phyloP scores from a whole-genome alignment of 2,113 vertebrate species.

The Tachysurus vachellii region DNA sequence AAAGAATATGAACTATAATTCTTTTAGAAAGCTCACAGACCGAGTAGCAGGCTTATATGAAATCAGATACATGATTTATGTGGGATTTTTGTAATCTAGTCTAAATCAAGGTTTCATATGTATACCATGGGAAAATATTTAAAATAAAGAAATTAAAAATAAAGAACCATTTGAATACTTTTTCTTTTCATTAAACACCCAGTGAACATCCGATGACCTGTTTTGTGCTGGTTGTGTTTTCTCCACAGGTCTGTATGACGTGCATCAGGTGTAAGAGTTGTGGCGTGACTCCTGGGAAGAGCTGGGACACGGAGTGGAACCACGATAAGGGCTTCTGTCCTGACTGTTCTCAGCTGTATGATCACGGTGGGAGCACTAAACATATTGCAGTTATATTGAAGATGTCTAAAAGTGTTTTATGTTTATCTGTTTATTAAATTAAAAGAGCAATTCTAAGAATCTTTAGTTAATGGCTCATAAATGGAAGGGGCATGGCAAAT shows the following conservation, averaged over 20 bases:
- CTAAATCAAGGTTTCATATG: background rate
- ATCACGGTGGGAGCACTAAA: constrained; percentile 77
- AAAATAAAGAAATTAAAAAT: no score
- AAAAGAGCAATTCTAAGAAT: background rate
- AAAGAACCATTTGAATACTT: background rate
- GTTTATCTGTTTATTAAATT: background rate
- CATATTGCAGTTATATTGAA: background rate
- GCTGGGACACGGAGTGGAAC: constrained; percentile 86
- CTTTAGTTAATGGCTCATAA: background rate
- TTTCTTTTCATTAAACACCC: background rate
- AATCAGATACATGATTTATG: background rate
- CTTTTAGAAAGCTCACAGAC: background rate
- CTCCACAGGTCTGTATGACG: constrained; percentile 82
- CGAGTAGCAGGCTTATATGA: background rate
- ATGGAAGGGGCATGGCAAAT: background rate
- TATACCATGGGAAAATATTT: background rate
- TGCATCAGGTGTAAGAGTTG: constrained; percentile 91
- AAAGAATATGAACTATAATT: background rate
- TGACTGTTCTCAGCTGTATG: constrained; percentile 83
- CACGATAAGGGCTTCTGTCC: constrained; percentile 86
- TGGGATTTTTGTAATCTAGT: background rate
- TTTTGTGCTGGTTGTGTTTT: background rate
- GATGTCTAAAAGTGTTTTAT: background rate
- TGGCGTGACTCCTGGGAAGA: constrained; percentile 85
- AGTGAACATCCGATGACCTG: background rate